Base-by-base conservation (phyloP, 1,140 invertebrate genomes). In the Heliconius hewitsoni region DNA sequence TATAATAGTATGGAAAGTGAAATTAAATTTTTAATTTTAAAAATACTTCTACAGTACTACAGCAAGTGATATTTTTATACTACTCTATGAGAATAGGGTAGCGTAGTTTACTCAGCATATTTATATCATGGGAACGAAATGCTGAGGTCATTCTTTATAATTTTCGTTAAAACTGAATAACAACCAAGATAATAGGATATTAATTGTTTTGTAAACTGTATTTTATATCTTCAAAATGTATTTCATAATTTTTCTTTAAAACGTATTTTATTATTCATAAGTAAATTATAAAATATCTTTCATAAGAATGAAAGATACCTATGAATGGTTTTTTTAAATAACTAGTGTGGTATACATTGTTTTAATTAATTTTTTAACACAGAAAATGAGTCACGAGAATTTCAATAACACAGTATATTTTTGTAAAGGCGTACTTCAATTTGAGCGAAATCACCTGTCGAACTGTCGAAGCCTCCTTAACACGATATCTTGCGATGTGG, bases 381-480 rank as follows among this genome's bases (percentile, higher is more conserved):
- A 66, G 60, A 27, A 30, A 66, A 3, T 27, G 60, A 66, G 11
- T 13, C 11, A 1, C 3, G 11, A 66, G 23, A 30, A 30, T 27
- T 60, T 60, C n/a, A 60, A 60, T 60, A 66, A 66, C 60, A 30
- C 9, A 6, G 27, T 66, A 6, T 66, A 66, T 66, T 66, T 66
- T 66, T 66, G 23, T 66, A 30, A 66, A 30, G 4, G 23, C 27
- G 27, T 66, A 30, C 60, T 66, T 66, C 60, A 66, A 66, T 66
- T 66, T 66, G 13, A 66, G 60, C 27, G 9, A 77, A 76, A 83
- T 78, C 80, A 83, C 74, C 79, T 80, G 79, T 82, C 82, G 76
- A 79, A 78, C 79, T 81, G 76, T 78, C 82, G 77, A 83, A 83
- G 82, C 74, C 81, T 52, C 73, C 75, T 81, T 82, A 80, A 85